Evolutionary conservation across 2,113 vertebrate species (phyloP).

Genomic region (Crotalus horridus): DNA sequence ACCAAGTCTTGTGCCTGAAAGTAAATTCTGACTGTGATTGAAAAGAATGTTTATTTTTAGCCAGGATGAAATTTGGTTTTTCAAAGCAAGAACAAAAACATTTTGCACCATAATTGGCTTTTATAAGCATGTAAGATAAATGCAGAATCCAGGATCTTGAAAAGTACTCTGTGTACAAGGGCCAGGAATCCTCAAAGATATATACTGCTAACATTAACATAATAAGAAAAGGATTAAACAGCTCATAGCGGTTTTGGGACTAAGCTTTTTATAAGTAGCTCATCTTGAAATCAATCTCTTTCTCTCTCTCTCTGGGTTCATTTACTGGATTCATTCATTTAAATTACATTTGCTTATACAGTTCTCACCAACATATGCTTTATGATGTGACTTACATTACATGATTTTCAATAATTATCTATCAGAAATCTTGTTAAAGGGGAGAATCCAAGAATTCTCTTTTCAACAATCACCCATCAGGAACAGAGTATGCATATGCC

Average conservation of each 20-base stretch:
- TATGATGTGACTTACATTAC: neutral
- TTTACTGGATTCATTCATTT: neutral
- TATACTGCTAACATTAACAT: constrained; percentile 37
- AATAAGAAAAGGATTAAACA: constrained; percentile 51
- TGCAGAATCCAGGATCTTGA: neutral
- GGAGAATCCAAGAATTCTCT: neutral
- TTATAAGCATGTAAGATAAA: neutral
- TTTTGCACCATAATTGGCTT: neutral
- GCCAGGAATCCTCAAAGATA: constrained; percentile 24
- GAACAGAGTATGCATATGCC: neutral
- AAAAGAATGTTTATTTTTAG: neutral
- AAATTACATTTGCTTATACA: constrained; percentile 27
- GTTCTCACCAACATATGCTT: constrained; percentile 16
- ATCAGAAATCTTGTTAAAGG: neutral
- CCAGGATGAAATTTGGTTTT: neutral
- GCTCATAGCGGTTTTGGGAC: constrained; percentile 50
- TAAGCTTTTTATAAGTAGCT: constrained; percentile 61
- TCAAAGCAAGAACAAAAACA: neutral
- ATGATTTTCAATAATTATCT: fast-evolving
- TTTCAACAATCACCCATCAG: neutral
- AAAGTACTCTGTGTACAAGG: constrained; percentile 2
- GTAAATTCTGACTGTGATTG: neutral
- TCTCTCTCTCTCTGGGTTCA: constrained; percentile 31
- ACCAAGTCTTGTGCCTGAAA: neutral
- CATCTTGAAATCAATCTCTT: constrained; percentile 38